Evolutionary conservation across 64 coral and sea anemone genomes (phyloP), one percentile per base, ranked within the genome.

Genomic region (Anthopleura sola): DNA sequence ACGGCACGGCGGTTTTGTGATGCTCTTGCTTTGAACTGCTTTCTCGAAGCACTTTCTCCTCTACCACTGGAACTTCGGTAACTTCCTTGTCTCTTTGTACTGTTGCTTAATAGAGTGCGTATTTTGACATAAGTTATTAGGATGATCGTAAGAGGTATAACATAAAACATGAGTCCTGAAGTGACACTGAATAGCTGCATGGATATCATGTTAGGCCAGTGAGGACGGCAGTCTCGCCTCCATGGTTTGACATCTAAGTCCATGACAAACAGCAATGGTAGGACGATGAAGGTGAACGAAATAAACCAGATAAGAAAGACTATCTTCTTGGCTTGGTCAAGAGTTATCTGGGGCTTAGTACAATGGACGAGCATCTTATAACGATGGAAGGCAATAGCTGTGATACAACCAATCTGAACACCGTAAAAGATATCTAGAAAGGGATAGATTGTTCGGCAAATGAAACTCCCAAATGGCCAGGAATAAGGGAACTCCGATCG

Each of bases 321-420:
- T 14, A 94, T 75, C 20, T 83, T 80, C 24, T 90, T 90, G 10
- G 85, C 93, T 49, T 75, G 78, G 71, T 85, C 80, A 4, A 79
- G 12, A 13, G 36, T 87, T 83, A 94, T 87, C 78, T 88, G 93
- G 24, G 78, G 88, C 34, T 88, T 91, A 49, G 75, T 91, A 37
- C 88, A 91, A 71, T 85, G 81, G 8, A 94, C 88, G 10, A 94
- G 81, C 88, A 94, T 94, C 78, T 87, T 87, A 64, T 94, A 94
- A 13, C 93, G 93, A 26, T 94, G 85, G 82, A 87, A 86, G 0
- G 88, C 88, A 55, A 94, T 94, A 49, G 93, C 93, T 19, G 93
- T 94, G 8, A 94, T 94, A 51, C 88, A 84, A 8, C 85, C 88
- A 23, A 91, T 86, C 57, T 62, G 85, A 23, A 54, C 60, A 0